Conservation (phyloP, 2,113 vertebrate genomes). For the Hypanus sabinus region DNA sequence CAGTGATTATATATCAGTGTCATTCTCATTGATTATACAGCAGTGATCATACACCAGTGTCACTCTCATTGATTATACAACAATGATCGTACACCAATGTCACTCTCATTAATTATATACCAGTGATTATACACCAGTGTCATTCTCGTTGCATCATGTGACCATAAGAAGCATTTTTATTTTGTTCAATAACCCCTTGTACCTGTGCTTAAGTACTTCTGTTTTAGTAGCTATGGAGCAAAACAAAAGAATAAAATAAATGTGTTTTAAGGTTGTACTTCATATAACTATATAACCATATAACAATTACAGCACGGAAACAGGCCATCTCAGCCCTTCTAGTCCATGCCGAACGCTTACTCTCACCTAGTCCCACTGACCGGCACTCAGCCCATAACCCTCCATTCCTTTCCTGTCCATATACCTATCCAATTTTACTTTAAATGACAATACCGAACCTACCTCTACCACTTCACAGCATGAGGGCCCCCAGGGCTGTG, state of each 20-base stretch:
- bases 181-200: background rate
- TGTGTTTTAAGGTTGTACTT: background rate
- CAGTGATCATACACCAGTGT: background rate
- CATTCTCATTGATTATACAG: background rate
- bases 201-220: background rate
- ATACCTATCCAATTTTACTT: too few species aligned
- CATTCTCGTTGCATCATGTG: background rate
- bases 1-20: background rate
- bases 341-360: too few species aligned
- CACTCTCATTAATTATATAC: background rate
- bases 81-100: background rate
- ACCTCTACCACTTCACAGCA: too few species aligned
- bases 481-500: too few species aligned
- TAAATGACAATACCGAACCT: too few species aligned
- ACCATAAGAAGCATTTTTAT: background rate
- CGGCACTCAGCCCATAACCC: too few species aligned
- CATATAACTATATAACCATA: too few species aligned
- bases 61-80: background rate
- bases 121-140: background rate
- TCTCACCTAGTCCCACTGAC: too few species aligned
- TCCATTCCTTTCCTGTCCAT: too few species aligned
- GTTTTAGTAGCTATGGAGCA: background rate
- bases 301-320: too few species aligned
- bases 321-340: too few species aligned
- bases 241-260: background rate